phyloP scores from a whole-genome alignment of 2,888 invertebrate species.

The Eutolmus rufibarbis region DNA sequence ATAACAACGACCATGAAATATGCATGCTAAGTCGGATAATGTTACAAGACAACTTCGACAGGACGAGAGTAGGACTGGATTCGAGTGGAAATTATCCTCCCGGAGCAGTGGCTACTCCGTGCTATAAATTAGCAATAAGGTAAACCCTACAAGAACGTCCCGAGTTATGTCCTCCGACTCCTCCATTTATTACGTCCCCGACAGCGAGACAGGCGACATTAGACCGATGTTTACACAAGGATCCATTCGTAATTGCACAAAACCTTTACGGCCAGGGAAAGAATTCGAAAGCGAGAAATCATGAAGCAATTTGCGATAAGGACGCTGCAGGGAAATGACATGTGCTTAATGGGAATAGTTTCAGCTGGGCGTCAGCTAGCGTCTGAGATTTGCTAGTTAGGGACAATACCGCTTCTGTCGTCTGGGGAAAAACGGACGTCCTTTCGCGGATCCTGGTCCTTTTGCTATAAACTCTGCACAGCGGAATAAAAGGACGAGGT shows the following conservation, averaged over 20 bases:
- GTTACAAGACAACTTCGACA: conserved; percentile 31
- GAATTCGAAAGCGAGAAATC: conserved; percentile 28
- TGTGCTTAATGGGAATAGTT: conserved; percentile 9
- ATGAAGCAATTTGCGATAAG: conserved; percentile 28
- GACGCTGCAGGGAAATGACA: background rate
- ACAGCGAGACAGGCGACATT: conserved; percentile 21
- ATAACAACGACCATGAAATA: conserved; percentile 31
- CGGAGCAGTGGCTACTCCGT: background rate
- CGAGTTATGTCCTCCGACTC: background rate
- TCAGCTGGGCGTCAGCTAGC: background rate
- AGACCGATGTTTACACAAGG: conserved; percentile 10
- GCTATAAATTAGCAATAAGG: conserved; percentile 14
- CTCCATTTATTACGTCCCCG: conserved; percentile 13
- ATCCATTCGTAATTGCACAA: conserved; percentile 18
- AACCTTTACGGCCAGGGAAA: background rate
- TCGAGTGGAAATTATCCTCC: conserved; percentile 5
- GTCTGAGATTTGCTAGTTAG: background rate
- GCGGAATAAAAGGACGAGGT: no score
- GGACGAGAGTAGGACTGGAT: background rate
- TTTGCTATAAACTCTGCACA: no score
- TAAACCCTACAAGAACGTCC: background rate
- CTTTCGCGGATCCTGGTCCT: background rate
- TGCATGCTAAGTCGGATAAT: conserved; percentile 8
- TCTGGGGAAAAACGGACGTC: background rate
- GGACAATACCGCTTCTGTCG: background rate